Base-by-base conservation (phyloP, 1,140 invertebrate species). In the Trichonephila clavata region DNA sequence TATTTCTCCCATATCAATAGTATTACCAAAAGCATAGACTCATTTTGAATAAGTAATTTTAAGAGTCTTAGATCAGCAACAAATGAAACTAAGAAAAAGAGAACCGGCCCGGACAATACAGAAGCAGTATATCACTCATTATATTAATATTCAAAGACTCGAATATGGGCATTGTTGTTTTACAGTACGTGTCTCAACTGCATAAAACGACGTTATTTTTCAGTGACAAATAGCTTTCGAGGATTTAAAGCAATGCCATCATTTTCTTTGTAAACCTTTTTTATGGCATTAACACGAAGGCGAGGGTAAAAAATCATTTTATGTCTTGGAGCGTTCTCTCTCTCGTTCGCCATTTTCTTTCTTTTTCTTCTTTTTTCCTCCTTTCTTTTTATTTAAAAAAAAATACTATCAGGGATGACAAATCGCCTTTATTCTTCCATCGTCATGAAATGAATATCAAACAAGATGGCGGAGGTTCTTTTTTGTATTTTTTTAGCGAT, bases 161-260 rank as follows among this genome's bases (percentile, higher is more conserved):
- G 16, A 57, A 71, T 87, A 61, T 77, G 6, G 87, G n/a, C 65
- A 77, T 89, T 71, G 87, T 77, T 89, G 87, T 77, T 63, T 61
- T 77, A 8, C 5, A 8, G 20, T 13, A 65, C 86, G 86, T 87
- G 86, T 87, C 86, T 57, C 43, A 43, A 89, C 32, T 89, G 63
- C 87, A 77, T 77, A 77, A 60, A 43, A 13, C 87, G 32, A 39
- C 57, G 63, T 57, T 77, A 77, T 89, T 71, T 59, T 61, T 21
- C 63, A 77, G 87, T 89, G 87, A 89, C 87, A 89, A 89, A 89
- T 89, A 89, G 87, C 87, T 77, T 89, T 77, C n/a, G 27, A 89
- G 65, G 65, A 89, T 89, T 89, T 89, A 89, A 89, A 89, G 87
- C 63, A 89, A 57, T 89, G 87, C 65, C 65, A 27, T 21, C 50